Conservation (phyloP, 2,888 invertebrate species). For the Perdita meconis region DNA sequence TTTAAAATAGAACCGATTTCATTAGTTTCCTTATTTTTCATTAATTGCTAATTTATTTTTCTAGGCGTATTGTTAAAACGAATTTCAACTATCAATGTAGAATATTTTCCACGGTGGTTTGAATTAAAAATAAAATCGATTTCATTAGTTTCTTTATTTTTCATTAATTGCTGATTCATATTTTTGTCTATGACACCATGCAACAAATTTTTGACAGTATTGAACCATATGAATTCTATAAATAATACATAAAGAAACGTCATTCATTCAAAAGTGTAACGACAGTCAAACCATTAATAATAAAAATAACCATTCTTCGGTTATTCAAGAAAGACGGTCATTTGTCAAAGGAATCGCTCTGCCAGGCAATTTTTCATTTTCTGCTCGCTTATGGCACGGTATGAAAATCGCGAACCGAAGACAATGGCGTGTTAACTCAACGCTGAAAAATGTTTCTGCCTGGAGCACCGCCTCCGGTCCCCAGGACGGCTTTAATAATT, state of each 20-base stretch:
- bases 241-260: too few relatives aligned
- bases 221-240: too few relatives aligned
- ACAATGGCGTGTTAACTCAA: conserved; percentile 71
- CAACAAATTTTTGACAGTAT: too few relatives aligned
- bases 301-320: background rate
- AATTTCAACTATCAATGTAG: background rate
- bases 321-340: background rate
- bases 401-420: conserved; percentile 48
- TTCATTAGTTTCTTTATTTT: too few relatives aligned
- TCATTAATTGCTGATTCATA: too few relatives aligned
- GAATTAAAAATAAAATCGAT: too few relatives aligned
- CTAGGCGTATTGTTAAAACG: conserved; percentile 11
- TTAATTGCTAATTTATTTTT: too few relatives aligned
- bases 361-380: conserved; percentile 22
- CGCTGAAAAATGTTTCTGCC: conserved; percentile 69
- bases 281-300: too few relatives aligned
- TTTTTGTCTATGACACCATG: too few relatives aligned
- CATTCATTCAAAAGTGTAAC: too few relatives aligned
- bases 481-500: conserved; percentile 72
- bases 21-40: too few relatives aligned
- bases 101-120: background rate
- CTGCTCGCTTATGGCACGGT: background rate
- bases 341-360: background rate
- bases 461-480: conserved; percentile 58
- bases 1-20: too few relatives aligned